Base-by-base conservation (phyloP, 2,888 invertebrate species). In the Agrochola litura region DNA sequence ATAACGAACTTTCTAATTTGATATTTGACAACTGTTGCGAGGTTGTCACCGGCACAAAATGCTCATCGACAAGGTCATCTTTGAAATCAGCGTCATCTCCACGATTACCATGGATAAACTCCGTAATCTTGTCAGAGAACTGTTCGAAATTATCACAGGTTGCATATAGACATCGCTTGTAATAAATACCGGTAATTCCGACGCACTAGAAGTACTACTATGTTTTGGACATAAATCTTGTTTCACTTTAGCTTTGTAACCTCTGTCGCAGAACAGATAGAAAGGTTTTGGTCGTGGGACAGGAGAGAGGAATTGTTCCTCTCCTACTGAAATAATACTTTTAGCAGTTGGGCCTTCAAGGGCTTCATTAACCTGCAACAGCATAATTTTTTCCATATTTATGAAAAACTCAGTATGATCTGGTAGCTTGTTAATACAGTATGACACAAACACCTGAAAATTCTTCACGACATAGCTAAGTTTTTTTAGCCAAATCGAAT, bases 391-490 rank as follows among this genome's bases (percentile, higher is more conserved):
- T 84, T 96, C 95, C 91, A 95, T 93, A 73, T 96, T 94, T 60
- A 95, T 90, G 83, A 96, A 96, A 87, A 95, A 95, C 1, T 95
- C 96, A 0, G 94, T 94, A 72, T 95, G 92, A 43, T 96, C 93
- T 3, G 96, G 96, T 73, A 95, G 77, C 30, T 88, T 84, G 25
- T 93, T 91, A 25, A 96, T 81, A 75, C 94, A 94, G 81, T 93
- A 95, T 19, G 90, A 86, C 37, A 95, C 93, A 84, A 96, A 95
- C 70, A 92, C 85, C 89, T 96, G 96, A 79, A 96, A 95, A 76
- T 92, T 93, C 82, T 94, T 95, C n/a, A 96, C 92, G 16, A 95
- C 92, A 78, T 93, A 92, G 79, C 94, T 94, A 22, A 96, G 89
- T 91, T 96, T 96, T 80, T 92, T 93, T 86, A 92, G 87, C 96